Percentiles rank a stretch among this genome's conserved stretches.
Conservation (phyloP, 1,140 invertebrate species). For the Nasonia vitripennis region DNA sequence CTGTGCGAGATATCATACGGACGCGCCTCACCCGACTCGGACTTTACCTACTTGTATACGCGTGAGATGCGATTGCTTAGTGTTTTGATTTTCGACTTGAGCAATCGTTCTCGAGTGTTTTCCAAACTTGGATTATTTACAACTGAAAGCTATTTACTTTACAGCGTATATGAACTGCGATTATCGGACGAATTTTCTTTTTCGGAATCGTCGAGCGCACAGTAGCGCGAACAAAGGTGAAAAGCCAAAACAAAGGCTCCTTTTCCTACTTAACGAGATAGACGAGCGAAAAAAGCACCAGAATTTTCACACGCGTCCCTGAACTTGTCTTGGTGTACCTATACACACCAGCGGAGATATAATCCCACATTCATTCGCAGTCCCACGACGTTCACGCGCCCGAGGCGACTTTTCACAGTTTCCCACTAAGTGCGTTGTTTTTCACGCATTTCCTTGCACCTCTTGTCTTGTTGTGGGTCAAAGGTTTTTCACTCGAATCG, state of each 20-base stretch:
- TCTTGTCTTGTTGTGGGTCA: too few relatives aligned
- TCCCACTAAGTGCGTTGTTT: neutral
- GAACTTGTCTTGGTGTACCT: neutral
- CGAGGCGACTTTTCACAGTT: neutral
- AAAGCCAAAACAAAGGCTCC: neutral
- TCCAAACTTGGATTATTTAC: too few relatives aligned
- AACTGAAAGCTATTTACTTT: too few relatives aligned
- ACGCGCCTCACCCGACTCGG: neutral
- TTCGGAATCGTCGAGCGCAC: too few relatives aligned
- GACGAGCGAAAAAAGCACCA: neutral
- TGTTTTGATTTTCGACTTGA: too few relatives aligned
- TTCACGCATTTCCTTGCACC: neutral
- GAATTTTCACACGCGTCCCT: neutral
- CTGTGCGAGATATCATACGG: neutral
- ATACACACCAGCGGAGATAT: neutral
- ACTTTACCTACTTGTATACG: neutral
- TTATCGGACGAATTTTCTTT: too few relatives aligned
- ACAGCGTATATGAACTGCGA: too few relatives aligned
- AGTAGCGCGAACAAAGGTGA: neutral
- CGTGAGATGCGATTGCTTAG: too few relatives aligned
- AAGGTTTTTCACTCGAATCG: too few relatives aligned
- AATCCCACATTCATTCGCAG: neutral
- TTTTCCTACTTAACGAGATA: neutral
- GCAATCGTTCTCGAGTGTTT: too few relatives aligned
- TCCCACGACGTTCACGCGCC: neutral